Conservation (phyloP, 2,888 invertebrate species). For the Hirtodrosophila cameraria region DNA sequence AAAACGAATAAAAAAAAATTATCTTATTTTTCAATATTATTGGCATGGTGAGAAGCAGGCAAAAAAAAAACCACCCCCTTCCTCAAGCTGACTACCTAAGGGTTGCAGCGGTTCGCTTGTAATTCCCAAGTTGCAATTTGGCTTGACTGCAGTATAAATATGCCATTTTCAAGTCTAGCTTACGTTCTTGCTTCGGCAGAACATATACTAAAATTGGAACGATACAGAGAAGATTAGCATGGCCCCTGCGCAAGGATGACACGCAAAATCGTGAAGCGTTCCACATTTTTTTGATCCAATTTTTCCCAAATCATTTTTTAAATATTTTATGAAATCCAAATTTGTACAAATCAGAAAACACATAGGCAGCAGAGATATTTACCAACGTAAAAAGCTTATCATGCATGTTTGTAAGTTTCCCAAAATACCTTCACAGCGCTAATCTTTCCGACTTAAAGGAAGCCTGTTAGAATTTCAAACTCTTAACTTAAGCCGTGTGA, state of each 20-base stretch:
- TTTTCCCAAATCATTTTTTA: too few species aligned
- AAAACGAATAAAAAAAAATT: too few species aligned
- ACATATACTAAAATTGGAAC: conserved; percentile 95
- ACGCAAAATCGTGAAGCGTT: conserved; percentile 96
- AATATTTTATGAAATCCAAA: too few species aligned
- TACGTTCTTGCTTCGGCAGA: conserved; percentile 90
- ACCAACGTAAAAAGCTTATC: too few species aligned
- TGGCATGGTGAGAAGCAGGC: conserved; percentile 87
- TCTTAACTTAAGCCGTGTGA: too few species aligned
- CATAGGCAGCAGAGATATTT: too few species aligned
- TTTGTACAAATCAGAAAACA: too few species aligned
- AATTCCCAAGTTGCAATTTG: conserved; percentile 63
- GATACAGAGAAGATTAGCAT: conserved; percentile 97
- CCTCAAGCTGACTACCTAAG: neutral
- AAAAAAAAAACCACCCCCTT: conserved; percentile 8
- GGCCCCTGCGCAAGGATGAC: conserved; percentile 97
- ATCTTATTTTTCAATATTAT: too few species aligned
- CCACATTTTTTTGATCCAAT: conserved; percentile 79
- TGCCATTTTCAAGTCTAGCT: rapidly evolving
- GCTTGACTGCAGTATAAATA: conserved; percentile 16
- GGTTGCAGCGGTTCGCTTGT: neutral
- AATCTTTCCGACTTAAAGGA: too few species aligned
- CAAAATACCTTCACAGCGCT: too few species aligned
- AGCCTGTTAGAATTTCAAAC: too few species aligned
- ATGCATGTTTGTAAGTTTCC: too few species aligned